Base-by-base conservation (phyloP, 2,888 invertebrate species). In the Polydrusus pterygomalis region DNA sequence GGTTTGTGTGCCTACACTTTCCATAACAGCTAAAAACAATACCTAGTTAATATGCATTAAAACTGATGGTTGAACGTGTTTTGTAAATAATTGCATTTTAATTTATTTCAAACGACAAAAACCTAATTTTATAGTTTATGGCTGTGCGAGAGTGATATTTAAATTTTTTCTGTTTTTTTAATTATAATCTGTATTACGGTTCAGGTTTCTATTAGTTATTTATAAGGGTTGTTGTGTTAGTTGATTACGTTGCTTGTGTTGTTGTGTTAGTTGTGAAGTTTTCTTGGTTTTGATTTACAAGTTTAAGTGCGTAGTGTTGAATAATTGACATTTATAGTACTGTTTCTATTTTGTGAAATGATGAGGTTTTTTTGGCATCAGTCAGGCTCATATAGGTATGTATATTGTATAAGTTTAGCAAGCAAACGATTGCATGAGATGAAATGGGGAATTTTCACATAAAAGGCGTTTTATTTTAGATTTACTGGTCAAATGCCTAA, bases 71-170 rank as follows among this genome's bases (percentile, higher is more conserved):
- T 30, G n/a, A 54, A 54, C n/a, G 25, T 54, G 54, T 25, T 54
- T 54, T 54, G 13, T n/a, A 3, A 51, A 17, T 54, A 54, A 54
- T 54, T 25, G 6, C 25, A 30, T 54, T 54, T 54, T 25, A 54
- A 54, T 54, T 1, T n/a, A 9, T 47, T 47, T 15, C n/a, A 8
- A 47, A 47, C 17, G 1, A 47, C 47, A 47, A 47, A 47, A 47
- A 47, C 47, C n/a, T 8, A 47, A 47, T 47, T 17, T 47, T 47
- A 17, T 7, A 17, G 47, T 47, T 47, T 17, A n/a, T 1, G 3
- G 0, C 3, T 47, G 17, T 47, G 15, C 47, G 47, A 17, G 47
- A 47, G 3, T 9, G 47, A 47, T 17, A 7, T 47, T 7, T 47
- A 17, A 1, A 3, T 17, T 17, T 47, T 17, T 47, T 47, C 13